Evolutionary conservation across 2,797 vertebrate genomes (phyloP), one percentile per base, ranked within the genome.

Genomic region (Alca torda): DNA sequence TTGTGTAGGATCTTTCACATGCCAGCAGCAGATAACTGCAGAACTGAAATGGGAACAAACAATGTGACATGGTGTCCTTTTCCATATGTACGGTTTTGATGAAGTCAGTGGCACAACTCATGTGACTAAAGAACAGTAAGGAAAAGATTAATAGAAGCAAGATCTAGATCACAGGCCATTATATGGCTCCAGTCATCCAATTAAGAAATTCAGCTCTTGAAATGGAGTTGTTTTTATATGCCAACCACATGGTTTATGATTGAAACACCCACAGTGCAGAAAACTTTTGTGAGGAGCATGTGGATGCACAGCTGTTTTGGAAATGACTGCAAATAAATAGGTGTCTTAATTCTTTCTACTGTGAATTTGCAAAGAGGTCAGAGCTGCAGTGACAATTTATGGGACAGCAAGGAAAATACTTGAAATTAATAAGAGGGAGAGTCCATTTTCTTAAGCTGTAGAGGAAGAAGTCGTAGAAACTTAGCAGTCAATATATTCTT

Each of bases 401-500:
- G 85, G 69, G 43, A 82, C 63, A 89, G 75, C 13, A 45, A 65
- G 13, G 54, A 84, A 95, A 87, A 73, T 78, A 84, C 35, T 72
- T 63, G 48, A 81, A 84, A 91, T 87, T 92, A 89, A 21, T 75
- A 89, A 48, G 54, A 78, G 30, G 33, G 5, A 25, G 41, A 91
- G 61, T 75, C 69, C 84, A 56, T 93, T 94, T 95, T 87, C 84
- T 70, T 86, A 65, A 60, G 24, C 46, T 53, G 19, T 53, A 84
- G 31, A 78, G 35, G 65, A 76, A 90, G 93, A 96, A 95, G 59
- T 81, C 63, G 61, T 65, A 73, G 95, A 91, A 95, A 93, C 77
- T 88, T 86, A 93, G 79, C 43, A 95, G 94, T 91, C 90, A 92
- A 96, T 96, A 93, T 86, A 79, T 96, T 95, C 84, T 87, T 93